Base-by-base conservation (phyloP, 2,888 invertebrate genomes). In the Tanypteryx hageni region DNA sequence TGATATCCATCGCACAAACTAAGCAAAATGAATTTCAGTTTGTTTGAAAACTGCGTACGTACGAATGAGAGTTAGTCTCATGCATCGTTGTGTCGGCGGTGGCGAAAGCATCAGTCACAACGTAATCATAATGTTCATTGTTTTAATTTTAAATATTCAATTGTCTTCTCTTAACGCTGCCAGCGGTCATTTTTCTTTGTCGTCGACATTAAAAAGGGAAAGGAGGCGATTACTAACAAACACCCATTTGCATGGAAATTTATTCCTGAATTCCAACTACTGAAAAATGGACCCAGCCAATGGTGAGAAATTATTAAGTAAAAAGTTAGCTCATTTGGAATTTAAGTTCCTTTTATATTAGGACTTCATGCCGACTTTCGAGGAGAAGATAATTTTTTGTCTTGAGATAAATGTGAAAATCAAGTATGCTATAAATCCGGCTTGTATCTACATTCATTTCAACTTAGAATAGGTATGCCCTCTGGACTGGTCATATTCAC, bases 181-280 rank as follows among this genome's bases (percentile, higher is more conserved):
- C 76, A 27, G 27, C 11, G 11, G 27, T 27, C 27, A 76, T 76
- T 76, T 27, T 22, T 27, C 76, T 76, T 76, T 76, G 22, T 76
- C 22, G 27, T 27, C 76, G 76, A 22, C 76, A 13, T 27, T 44
- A 44, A 27, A 76, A 27, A 76, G 76, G 76, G 27, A 76, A 76
- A 76, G 76, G 27, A 68, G 4, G 76, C 11, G 27, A 76, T 27
- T 76, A 76, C 27, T 27, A 76, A 76, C 27, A 27, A 76, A 76
- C 76, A 22, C 27, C 27, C 76, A 76, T 76, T 76, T 76, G 76
- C 4, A 76, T 76, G 76, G 76, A 76, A 76, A 76, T 76, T 76
- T 76, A 76, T 76, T 76, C 76, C 76, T 27, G 22, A 76, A 27
- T 76, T 76, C 76, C 27, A 76, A 76, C 76, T 27, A 76, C 76